A percentile compares a stretch with the other conserved stretches of the same genome.
Evolutionary conservation across 2,797 vertebrate genomes (phyloP).

Genomic region (Hephaestus fuliginosus): DNA sequence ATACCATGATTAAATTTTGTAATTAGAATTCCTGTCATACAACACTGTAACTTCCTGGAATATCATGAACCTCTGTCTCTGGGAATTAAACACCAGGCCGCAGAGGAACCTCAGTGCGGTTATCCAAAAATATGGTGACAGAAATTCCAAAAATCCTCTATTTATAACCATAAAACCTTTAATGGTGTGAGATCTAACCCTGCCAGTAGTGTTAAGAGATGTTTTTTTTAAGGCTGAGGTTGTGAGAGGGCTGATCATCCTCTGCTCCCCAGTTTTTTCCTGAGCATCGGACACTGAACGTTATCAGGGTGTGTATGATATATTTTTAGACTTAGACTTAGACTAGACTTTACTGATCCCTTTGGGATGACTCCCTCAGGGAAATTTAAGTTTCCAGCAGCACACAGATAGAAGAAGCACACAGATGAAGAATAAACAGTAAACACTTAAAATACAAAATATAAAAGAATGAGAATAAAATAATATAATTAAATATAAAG

Average conservation of each 20-base stretch:
- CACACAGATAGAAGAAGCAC: too few relatives aligned
- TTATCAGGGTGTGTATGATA: background rate
- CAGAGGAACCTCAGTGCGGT: conserved; percentile 69
- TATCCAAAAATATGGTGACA: conserved; percentile 72
- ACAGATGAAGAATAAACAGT: too few relatives aligned
- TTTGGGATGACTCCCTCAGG: too few relatives aligned
- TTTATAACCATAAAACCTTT: conserved; percentile 70
- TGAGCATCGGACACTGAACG: background rate
- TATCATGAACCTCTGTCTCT: conserved; percentile 49
- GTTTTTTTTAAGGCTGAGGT: conserved; percentile 13
- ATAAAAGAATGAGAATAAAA: too few relatives aligned
- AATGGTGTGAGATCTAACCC: conserved; percentile 56
- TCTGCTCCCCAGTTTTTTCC: conserved; percentile 8
- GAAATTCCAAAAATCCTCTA: conserved; percentile 68
- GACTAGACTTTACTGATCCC: too few relatives aligned
- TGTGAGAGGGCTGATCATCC: conserved; percentile 26
- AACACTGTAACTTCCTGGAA: conserved; percentile 62
- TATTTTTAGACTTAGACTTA: too few relatives aligned
- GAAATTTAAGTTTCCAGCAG: too few relatives aligned
- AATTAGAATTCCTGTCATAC: conserved; percentile 74
- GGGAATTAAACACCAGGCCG: conserved; percentile 57
- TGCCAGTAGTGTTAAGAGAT: conserved; percentile 35
- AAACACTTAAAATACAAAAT: too few relatives aligned
- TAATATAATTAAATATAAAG: too few relatives aligned
- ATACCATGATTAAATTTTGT: conserved; percentile 44